Evolutionary conservation across 1,140 invertebrate species (phyloP).

Genomic region (Acromyrmex echinatior): DNA sequence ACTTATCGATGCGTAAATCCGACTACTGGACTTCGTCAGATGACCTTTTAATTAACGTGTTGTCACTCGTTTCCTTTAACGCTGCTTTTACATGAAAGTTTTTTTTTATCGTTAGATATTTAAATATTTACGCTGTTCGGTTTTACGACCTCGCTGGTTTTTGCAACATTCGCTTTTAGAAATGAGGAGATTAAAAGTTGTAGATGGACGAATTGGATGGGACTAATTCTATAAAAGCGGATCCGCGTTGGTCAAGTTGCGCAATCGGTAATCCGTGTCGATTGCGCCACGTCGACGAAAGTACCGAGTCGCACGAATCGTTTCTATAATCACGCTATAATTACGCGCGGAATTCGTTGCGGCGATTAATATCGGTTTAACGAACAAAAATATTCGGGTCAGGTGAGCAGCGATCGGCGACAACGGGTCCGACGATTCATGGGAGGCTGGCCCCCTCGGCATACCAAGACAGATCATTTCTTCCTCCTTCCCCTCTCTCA

Average conservation of each 20-base stretch:
- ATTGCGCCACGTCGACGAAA: neutral
- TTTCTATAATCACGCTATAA: conserved; percentile 17
- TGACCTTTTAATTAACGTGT: conserved; percentile 23
- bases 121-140: neutral
- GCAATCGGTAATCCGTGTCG: conserved; percentile 5
- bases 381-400: conserved; percentile 72
- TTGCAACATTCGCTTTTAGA: conserved; percentile 7
- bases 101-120: neutral
- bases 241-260: neutral
- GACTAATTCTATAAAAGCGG: conserved; percentile 20
- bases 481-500: conserved; percentile 62
- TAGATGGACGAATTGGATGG: conserved; percentile 13
- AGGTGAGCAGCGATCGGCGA: conserved; percentile 68
- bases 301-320: conserved; percentile 3
- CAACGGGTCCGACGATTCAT: conserved; percentile 77
- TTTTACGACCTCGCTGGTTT: neutral
- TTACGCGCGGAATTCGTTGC: conserved; percentile 34
- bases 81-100: neutral
- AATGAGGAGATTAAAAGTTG: neutral
- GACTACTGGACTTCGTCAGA: neutral
- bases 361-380: conserved; percentile 52
- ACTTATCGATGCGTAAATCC: too few species aligned
- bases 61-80: conserved; percentile 14
- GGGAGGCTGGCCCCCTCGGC: conserved; percentile 74
- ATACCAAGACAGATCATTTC: conserved; percentile 79